Evolutionary conservation across 35 echinoderm and acorn worm species (phyloP), one percentile per base, ranked within the genome.

Genomic region (Acanthaster planci): DNA sequence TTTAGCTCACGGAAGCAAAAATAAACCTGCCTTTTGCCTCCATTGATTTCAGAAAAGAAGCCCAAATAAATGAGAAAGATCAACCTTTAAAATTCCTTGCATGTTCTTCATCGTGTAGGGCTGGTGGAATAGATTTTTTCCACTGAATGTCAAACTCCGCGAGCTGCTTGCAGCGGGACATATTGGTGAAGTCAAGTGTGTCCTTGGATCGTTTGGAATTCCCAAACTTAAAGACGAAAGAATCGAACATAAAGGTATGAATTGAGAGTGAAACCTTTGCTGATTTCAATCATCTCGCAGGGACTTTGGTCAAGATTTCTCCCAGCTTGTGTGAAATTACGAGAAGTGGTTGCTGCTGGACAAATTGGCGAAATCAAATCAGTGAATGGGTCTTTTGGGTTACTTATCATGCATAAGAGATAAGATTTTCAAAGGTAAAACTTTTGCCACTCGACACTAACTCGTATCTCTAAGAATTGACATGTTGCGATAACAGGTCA

Each of bases 101-200:
- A 1, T 17, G 22, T 29, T 10, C 68, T 26, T 39, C 1, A 22
- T 14, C 23, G 30, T 39, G 12, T 21, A 85, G 83, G 83, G 16
- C 7, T 67, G 37, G 42, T 85, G 83, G 83, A 39, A 27, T 18
- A 29, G 83, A 27, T 85, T 85, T 18, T 85, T 85, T 39, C 83
- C 83, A 37, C 16, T 57, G 2, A 67, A 37, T 40, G 60, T 32
- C 16, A 85, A 85, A 57, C 26, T 85, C 37, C 57, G 40, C n/a
- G 57, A 57, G 35, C 58, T 85, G 19, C 16, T 85, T 60, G 54
- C 55, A 26, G 32, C 7, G 18, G 57, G 57, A 23, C 55, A 85
- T 57, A 72, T 85, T 27, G 83, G 83, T 9, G 35, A 85, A 12
- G 40, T 85, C 18, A 64, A 85, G 40, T 39, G 9, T 22, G 64